Conservation (phyloP, 64 coral and sea anemone species). For the Dendronephthya gigantea region DNA sequence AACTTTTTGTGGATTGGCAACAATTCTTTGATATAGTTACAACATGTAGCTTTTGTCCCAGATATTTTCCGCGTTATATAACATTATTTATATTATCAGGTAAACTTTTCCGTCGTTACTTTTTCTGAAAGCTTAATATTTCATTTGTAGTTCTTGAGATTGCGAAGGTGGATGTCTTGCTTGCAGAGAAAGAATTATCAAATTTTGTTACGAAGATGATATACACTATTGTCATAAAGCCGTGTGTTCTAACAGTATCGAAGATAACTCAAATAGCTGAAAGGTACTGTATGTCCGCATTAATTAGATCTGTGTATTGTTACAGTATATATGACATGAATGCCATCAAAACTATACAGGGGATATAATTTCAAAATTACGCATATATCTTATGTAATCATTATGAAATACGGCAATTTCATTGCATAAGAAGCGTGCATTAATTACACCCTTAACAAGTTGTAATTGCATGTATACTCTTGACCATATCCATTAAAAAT, state of each 20-base stretch:
- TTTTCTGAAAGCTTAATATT: neutral
- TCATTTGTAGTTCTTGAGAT: neutral
- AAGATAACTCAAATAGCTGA: conserved; percentile 1
- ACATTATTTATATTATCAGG: neutral
- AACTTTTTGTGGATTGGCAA: too few relatives aligned
- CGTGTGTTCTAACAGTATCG: neutral
- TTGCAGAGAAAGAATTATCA: neutral
- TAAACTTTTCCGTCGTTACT: neutral
- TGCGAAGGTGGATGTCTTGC: neutral
- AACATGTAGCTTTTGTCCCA: too few relatives aligned
- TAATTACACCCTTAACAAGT: too few relatives aligned
- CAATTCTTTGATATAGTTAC: too few relatives aligned
- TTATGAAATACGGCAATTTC: too few relatives aligned
- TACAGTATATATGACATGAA: too few relatives aligned
- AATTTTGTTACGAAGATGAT: neutral
- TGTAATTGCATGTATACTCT: too few relatives aligned
- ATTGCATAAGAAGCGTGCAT: neutral
- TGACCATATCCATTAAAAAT: too few relatives aligned
- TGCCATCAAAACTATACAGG: too few relatives aligned
- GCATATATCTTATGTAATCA: too few relatives aligned
- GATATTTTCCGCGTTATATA: neutral
- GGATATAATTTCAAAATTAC: too few relatives aligned
- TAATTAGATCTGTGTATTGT: neutral
- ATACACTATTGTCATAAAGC: neutral
- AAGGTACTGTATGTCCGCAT: neutral